A percentile compares a stretch with the other conserved stretches of the same genome.
Conservation (phyloP, 2,888 invertebrate genomes). For the Heliconius aoede region DNA sequence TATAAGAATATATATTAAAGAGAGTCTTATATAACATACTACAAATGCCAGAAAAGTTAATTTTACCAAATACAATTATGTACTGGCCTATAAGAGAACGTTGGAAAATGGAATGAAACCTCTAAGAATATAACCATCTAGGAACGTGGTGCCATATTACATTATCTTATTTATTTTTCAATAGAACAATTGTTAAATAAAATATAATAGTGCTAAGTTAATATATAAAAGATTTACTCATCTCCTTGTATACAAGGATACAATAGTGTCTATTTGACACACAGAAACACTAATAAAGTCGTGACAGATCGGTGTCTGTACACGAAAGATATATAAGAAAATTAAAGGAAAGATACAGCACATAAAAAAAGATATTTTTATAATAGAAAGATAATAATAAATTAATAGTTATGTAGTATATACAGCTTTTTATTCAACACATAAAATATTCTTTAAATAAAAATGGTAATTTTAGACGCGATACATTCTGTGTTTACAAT, state of each 20-base stretch:
- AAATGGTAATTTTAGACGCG: neutral
- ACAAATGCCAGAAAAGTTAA: neutral
- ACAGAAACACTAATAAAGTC: neutral
- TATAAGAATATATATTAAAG: neutral
- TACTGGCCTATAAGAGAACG: neutral
- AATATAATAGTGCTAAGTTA: neutral
- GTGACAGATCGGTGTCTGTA: too few relatives aligned
- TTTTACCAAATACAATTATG: constrained; percentile 7
- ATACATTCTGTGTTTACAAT: constrained; percentile 21
- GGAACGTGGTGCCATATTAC: neutral
- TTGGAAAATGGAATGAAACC: constrained; percentile 16
- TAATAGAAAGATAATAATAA: too few relatives aligned
- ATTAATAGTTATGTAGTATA: too few relatives aligned
- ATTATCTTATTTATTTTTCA: neutral
- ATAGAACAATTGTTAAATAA: constrained; percentile 2
- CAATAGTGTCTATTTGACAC: neutral
- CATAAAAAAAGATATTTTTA: too few relatives aligned
- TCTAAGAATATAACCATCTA: neutral
- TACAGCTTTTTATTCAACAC: too few relatives aligned
- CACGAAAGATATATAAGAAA: too few relatives aligned
- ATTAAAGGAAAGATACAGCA: too few relatives aligned
- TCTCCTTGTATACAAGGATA: neutral
- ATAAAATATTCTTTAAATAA: neutral
- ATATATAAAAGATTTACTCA: neutral
- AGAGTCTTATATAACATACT: neutral